A percentile compares a stretch with the other conserved stretches of the same genome.
Conservation (phyloP, 2,888 invertebrate species). For the Melinaea marsaeus region DNA sequence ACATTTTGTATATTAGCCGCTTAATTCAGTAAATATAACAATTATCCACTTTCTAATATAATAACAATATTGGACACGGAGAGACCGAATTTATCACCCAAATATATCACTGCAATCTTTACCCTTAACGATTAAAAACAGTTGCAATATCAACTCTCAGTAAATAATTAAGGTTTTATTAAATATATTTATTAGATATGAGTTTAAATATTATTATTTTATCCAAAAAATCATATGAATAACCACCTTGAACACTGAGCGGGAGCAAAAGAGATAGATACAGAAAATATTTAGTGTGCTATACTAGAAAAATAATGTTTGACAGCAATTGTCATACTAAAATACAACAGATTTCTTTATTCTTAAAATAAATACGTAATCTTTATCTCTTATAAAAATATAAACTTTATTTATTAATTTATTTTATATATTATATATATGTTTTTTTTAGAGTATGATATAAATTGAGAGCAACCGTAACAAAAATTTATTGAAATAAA, state of each 20-base stretch:
- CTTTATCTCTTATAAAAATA: no score
- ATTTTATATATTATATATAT: no score
- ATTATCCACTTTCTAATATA: slow-evolving; percentile 49
- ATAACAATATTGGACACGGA: slow-evolving; percentile 70
- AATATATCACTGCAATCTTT: slow-evolving; percentile 68
- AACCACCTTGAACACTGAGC: slow-evolving; percentile 72
- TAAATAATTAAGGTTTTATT: slow-evolving; percentile 13
- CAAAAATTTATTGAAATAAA: no score
- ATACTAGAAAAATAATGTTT: slow-evolving; percentile 6
- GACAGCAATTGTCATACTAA: neutral
- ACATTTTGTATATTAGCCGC: neutral
- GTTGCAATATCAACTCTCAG: slow-evolving; percentile 5
- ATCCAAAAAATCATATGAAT: slow-evolving; percentile 53
- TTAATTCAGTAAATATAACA: slow-evolving; percentile 20
- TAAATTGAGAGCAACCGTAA: no score
- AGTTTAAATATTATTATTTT: slow-evolving; percentile 45
- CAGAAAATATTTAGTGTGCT: slow-evolving; percentile 28
- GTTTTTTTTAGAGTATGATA: no score
- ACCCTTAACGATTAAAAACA: slow-evolving; percentile 48
- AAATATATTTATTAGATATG: slow-evolving; percentile 32
- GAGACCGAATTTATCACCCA: slow-evolving; percentile 54
- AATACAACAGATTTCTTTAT: no score
- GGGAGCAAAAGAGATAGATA: slow-evolving; percentile 73
- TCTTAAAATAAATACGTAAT: no score
- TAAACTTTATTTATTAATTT: no score